These are phyloP conservation scores for Notothenia coriiceps DNA, from an alignment of 2,113 vertebrate genomes.

Conservation along the genomic window DNA sequence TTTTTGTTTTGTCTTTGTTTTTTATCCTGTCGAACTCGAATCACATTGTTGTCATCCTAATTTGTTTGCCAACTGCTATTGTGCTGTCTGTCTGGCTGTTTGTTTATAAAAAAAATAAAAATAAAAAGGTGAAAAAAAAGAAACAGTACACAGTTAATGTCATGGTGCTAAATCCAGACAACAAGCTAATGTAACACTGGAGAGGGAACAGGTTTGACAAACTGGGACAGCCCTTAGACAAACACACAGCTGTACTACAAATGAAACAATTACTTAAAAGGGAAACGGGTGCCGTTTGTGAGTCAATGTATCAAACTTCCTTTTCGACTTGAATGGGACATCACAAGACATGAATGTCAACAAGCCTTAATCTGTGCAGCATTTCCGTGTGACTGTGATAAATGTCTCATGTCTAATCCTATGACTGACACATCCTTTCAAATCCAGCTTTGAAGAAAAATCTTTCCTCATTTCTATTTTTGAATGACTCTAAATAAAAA, in stretches of 20 bases:
- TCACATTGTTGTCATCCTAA: no score
- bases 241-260: neutral
- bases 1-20: no score
- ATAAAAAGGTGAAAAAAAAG: neutral
- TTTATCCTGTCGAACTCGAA: no score
- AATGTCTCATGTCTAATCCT: neutral
- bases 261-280: neutral
- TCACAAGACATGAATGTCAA: neutral
- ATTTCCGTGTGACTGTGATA: neutral
- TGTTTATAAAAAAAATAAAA: no score
- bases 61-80: no score
- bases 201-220: slow-evolving; percentile 69
- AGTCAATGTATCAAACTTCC: neutral
- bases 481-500: neutral
- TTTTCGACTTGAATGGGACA: neutral
- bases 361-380: neutral
- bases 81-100: no score
- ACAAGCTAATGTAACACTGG: slow-evolving; percentile 12
- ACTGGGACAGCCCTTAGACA: slow-evolving; percentile 38
- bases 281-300: neutral
- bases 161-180: slow-evolving; percentile 32
- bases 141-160: neutral
- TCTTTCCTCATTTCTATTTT: neutral
- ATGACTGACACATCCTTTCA: neutral
- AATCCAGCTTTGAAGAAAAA: neutral